Evolutionary conservation across 2,113 vertebrate species (phyloP), one percentile per base, ranked within the genome.

Genomic region (Aptenodytes forsteri): DNA sequence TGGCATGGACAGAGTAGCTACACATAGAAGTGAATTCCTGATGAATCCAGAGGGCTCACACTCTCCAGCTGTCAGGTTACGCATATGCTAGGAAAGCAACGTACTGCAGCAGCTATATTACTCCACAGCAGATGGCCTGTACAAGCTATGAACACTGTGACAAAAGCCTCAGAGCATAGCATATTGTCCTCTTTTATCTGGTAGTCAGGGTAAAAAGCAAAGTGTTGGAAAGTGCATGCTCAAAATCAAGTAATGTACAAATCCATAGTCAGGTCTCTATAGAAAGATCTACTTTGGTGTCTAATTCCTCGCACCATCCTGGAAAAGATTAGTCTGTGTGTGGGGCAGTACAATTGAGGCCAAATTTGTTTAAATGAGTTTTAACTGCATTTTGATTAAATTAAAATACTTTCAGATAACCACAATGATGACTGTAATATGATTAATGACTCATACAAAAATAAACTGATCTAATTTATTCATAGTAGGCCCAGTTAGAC

Each of bases 361-460:
- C 20, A 79, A 19, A 67, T 42, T 87, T 82, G 38, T 88, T 93
- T 66, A 79, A 62, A 73, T 46, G 25, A 87, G 19, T 85, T 94
- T 94, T 92, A 96, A 92, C 70, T 88, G 54, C 58, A 76, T 85
- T 90, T 92, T 92, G 40, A 90, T 93, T 86, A 88, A 88, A 95
- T 90, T 92, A 86, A 83, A 93, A 86, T 67, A 73, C 49, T 90
- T 95, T 90, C 30, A 61, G 85, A 88, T 85, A 94, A 91, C 64
- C 40, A 87, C 65, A 50, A 32, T 32, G 77, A 79, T 70, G 85
- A 93, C 52, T 87, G 55, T 42, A 84, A 76, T 38, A 70, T 42
- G 42, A 93, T 71, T 85, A 71, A 90, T 72, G 66, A 95, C 56
- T 71, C 69, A 91, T n/a, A 77, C 16, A 64, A 88, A 96, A 83